Evolutionary conservation across 2,113 vertebrate species (phyloP).

Genomic region (Lampris incognitus): DNA sequence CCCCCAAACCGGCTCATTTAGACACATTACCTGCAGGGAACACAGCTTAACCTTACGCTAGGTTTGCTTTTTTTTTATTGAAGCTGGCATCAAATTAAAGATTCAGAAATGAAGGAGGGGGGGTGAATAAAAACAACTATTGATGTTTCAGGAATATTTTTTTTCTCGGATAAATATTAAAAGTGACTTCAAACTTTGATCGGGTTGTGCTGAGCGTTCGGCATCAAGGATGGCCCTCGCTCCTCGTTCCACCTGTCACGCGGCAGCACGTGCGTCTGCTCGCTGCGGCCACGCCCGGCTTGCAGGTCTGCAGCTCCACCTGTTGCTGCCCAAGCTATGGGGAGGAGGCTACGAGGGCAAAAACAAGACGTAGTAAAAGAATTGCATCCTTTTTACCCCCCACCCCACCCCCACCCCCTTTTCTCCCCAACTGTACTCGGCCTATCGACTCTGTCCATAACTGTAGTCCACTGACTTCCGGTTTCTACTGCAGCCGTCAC

Average conservation of each 20-base stretch:
- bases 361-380: no score
- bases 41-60: constrained; percentile 39
- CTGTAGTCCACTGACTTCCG: no score
- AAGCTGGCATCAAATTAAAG: constrained; percentile 51
- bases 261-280: constrained; percentile 74
- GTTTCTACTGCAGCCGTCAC: no score
- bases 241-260: constrained; percentile 76
- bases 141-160: constrained; percentile 69
- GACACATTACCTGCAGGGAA: constrained; percentile 36
- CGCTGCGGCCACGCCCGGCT: constrained; percentile 59
- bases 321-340: neutral
- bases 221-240: constrained; percentile 76
- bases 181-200: constrained; percentile 75
- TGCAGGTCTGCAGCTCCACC: constrained; percentile 52
- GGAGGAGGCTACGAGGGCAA: no score
- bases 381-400: no score
- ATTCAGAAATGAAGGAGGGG: constrained; percentile 42
- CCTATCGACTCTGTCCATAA: no score
- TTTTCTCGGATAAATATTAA: constrained; percentile 75
- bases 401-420: no score
- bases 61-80: constrained; percentile 13
- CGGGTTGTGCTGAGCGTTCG: constrained; percentile 64
- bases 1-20: neutral
- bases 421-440: no score
- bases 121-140: constrained; percentile 56